A percentile compares a stretch with the other conserved stretches of the same genome.
These are phyloP conservation scores for Drosophila lini DNA, from an alignment of 1,140 invertebrate species.

Conservation along the genomic window DNA sequence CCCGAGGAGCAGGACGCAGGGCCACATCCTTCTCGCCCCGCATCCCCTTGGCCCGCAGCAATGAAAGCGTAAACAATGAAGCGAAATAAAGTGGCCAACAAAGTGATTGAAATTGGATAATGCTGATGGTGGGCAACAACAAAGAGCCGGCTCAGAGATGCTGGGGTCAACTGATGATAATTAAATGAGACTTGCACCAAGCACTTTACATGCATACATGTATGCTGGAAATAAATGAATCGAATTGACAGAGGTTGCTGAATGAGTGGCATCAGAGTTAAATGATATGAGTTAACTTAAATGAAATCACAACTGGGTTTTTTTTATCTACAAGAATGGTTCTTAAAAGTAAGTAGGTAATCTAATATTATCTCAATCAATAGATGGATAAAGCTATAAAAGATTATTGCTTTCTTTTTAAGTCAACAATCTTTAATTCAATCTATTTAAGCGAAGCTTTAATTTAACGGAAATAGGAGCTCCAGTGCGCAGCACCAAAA, in stretches of 20 bases:
- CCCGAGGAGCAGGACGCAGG: neutral
- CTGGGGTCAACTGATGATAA: constrained; percentile 25
- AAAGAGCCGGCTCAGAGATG: constrained; percentile 11
- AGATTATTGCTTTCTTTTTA: neutral
- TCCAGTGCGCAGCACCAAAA: too few relatives aligned
- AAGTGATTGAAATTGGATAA: constrained; percentile 76
- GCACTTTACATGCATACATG: neutral
- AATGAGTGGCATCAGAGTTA: constrained; percentile 2
- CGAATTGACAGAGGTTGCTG: neutral
- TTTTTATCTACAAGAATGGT: neutral
- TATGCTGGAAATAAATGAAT: neutral
- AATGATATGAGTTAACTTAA: constrained; percentile 13
- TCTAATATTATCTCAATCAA: neutral
- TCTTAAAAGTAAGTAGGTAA: neutral
- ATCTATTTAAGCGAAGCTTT: too few relatives aligned
- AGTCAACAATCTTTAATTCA: neutral
- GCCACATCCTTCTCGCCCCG: constrained; percentile 11
- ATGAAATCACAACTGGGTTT: neutral
- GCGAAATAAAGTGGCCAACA: constrained; percentile 67
- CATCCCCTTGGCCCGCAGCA: constrained; percentile 33
- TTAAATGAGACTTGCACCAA: constrained; percentile 22
- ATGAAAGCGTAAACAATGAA: constrained; percentile 65
- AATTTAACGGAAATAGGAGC: too few relatives aligned
- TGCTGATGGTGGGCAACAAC: constrained; percentile 49
- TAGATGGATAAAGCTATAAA: neutral